Evolutionary conservation across 2,888 invertebrate genomes (phyloP).

Genomic region (Acanthosoma haemorrhoidale): DNA sequence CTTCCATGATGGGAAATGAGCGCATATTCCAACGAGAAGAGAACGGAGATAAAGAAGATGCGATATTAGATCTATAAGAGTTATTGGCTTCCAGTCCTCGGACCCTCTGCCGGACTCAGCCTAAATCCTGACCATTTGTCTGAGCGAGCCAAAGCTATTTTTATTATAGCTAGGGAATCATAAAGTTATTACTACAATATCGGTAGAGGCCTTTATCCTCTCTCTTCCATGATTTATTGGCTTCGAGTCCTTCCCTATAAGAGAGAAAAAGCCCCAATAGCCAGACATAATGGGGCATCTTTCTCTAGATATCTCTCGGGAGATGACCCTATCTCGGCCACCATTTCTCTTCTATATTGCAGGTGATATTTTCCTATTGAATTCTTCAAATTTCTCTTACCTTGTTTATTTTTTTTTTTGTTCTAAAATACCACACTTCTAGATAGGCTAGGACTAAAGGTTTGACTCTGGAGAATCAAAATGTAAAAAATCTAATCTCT

Average conservation of each 20-base stretch:
- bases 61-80: neutral
- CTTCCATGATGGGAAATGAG: too few species aligned
- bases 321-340: neutral
- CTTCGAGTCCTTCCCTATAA: neutral
- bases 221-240: neutral
- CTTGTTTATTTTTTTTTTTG: slow-evolving; percentile 7
- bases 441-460: too few species aligned
- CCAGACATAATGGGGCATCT: slow-evolving; percentile 17
- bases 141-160: neutral
- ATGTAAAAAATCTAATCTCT: too few species aligned
- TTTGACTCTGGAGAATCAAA: too few species aligned
- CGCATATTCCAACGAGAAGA: too few species aligned
- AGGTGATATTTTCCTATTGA: slow-evolving; percentile 25
- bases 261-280: slow-evolving; percentile 2
- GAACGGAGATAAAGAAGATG: too few species aligned
- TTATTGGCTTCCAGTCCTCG: neutral
- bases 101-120: neutral
- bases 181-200: slow-evolving; percentile 29
- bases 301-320: slow-evolving; percentile 25
- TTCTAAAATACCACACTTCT: too few species aligned
- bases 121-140: slow-evolving; percentile 25
- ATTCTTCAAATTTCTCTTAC: slow-evolving; percentile 26
- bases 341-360: slow-evolving; percentile 27
- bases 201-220: slow-evolving; percentile 9
- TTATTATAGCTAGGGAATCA: slow-evolving; percentile 6